Conservation (phyloP, 2,113 vertebrate species). For the Centrocercus urophasianus region DNA sequence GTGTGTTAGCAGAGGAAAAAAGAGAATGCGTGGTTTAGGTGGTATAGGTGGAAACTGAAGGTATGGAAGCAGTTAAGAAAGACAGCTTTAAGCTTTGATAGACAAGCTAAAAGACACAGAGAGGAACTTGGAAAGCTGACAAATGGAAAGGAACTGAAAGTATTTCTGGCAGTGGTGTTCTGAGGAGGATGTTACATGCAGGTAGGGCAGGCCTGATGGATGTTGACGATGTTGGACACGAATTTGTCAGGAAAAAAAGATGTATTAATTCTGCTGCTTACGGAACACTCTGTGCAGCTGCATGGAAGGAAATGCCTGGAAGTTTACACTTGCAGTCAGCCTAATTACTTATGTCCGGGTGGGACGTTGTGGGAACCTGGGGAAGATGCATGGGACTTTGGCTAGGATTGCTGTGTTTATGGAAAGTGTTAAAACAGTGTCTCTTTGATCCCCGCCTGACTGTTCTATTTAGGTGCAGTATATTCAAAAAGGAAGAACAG, state of each 20-base stretch:
- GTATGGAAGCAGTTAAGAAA: not conserved
- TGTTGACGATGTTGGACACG: conserved; percentile 27
- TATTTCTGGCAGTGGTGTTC: conserved; percentile 7
- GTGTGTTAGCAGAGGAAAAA: not conserved
- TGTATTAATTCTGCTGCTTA: conserved; percentile 33
- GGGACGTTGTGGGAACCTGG: not conserved
- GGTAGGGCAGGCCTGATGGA: not conserved
- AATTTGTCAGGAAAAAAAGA: conserved; percentile 23
- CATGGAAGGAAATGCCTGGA: conserved; percentile 63
- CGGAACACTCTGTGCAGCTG: conserved; percentile 48
- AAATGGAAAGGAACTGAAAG: conserved; percentile 30
- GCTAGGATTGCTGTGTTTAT: not conserved
- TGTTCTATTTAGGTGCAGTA: not conserved
- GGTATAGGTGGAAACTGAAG: not conserved
- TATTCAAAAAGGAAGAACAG: not conserved
- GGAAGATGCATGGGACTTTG: not conserved
- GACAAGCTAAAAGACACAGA: not conserved
- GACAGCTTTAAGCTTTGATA: not conserved
- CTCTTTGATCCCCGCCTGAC: not conserved
- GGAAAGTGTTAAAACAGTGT: not conserved
- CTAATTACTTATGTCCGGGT: conserved; percentile 12
- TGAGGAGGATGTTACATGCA: conserved; percentile 20
- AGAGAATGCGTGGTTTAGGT: not conserved
- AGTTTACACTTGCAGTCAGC: not conserved
- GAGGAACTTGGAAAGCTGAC: conserved; percentile 19